Conservation (phyloP, 2,797 vertebrate species). For the Parauchenoglanis ngamensis region DNA sequence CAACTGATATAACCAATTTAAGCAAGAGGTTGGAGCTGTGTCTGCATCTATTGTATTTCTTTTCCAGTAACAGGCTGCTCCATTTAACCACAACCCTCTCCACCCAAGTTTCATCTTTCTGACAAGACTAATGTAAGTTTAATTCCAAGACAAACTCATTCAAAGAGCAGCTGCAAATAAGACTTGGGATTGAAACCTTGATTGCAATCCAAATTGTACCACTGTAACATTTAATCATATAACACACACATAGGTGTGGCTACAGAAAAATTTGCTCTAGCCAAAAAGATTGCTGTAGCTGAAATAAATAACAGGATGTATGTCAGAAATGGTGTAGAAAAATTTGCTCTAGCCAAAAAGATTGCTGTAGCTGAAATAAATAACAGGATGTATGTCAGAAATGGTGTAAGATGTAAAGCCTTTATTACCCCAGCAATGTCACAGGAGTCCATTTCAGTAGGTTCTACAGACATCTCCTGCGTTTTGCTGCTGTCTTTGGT, state of each 20-base stretch:
- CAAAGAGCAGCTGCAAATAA: constrained; percentile 19
- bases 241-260: background rate
- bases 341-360: background rate
- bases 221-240: constrained; percentile 2
- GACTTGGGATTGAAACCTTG: background rate
- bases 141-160: constrained; percentile 37
- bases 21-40: constrained; percentile 9
- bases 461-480: constrained; percentile 77
- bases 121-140: constrained; percentile 22
- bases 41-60: constrained; percentile 15
- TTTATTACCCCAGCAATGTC: constrained; percentile 85
- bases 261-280: background rate
- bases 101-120: constrained; percentile 29
- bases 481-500: constrained; percentile 75
- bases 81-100: background rate
- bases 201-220: constrained; percentile 10
- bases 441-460: constrained; percentile 78
- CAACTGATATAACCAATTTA: constrained; percentile 17
- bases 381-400: background rate
- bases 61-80: constrained; percentile 40
- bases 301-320: background rate
- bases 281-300: background rate
- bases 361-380: background rate
- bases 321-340: background rate
- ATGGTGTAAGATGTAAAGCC: background rate